phyloP scores from a whole-genome alignment of 2,888 invertebrate species.

The Emmelina monodactyla region DNA sequence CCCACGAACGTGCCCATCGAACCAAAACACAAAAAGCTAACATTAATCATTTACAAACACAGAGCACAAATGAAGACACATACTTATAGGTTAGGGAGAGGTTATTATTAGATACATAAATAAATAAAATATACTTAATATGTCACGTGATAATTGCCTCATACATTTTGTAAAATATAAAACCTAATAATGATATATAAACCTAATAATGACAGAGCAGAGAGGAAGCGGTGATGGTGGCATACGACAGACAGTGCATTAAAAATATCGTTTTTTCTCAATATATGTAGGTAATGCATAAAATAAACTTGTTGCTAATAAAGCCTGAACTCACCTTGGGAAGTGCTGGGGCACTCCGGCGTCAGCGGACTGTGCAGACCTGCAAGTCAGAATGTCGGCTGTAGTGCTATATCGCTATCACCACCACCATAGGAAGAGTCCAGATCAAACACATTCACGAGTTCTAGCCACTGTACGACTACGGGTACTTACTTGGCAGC shows the following conservation, averaged over 20 bases:
- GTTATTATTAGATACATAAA: slow-evolving; percentile 44
- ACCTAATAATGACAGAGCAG: slow-evolving; percentile 68
- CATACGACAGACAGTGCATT: slow-evolving; percentile 68
- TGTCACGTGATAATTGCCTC: slow-evolving; percentile 64
- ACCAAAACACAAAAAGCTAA: slow-evolving; percentile 64
- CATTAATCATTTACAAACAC: slow-evolving; percentile 58
- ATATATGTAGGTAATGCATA: slow-evolving; percentile 65
- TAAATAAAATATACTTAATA: slow-evolving; percentile 37
- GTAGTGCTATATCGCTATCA: too few relatives aligned
- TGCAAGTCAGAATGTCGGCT: slow-evolving; percentile 42
- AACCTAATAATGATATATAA: slow-evolving; percentile 62
- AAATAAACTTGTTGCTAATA: slow-evolving; percentile 59
- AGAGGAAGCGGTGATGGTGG: slow-evolving; percentile 68
- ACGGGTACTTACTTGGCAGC: slow-evolving; percentile 70
- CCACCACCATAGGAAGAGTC: too few relatives aligned
- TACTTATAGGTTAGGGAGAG: slow-evolving; percentile 53
- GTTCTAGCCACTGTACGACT: too few relatives aligned
- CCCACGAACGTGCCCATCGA: slow-evolving; percentile 44
- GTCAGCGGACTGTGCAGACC: slow-evolving; percentile 69
- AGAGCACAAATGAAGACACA: slow-evolving; percentile 63
- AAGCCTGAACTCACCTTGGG: slow-evolving; percentile 80
- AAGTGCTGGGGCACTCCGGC: slow-evolving; percentile 83
- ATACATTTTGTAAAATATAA: slow-evolving; percentile 56
- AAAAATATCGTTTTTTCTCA: slow-evolving; percentile 65
- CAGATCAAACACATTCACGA: too few relatives aligned